A percentile compares a stretch with the other conserved stretches of the same genome.
phyloP scores from a whole-genome alignment of 2,113 vertebrate species.

The Nannobrachium achirus region DNA sequence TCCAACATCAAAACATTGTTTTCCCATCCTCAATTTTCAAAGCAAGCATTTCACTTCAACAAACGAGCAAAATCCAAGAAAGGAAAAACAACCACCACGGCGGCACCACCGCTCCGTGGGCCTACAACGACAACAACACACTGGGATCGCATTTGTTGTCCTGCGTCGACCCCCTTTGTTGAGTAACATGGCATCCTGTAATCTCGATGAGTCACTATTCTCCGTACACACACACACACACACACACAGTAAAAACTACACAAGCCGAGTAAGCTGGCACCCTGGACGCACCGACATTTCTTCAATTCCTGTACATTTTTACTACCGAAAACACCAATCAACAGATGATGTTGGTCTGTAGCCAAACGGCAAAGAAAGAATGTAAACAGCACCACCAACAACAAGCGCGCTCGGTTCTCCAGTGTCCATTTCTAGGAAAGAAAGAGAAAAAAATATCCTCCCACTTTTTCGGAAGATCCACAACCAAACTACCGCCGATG shows the following conservation, averaged over 20 bases:
- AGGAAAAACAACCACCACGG: not conserved
- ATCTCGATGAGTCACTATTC: constrained; percentile 78
- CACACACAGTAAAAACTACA: constrained; percentile 38
- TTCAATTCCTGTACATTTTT: not conserved
- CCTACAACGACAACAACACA: too few species aligned
- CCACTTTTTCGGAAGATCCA: constrained; percentile 59
- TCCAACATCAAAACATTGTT: too few species aligned
- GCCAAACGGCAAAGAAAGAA: constrained; percentile 10
- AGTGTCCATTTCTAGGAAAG: constrained; percentile 59
- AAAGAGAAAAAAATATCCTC: constrained; percentile 49
- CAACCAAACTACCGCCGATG: constrained; percentile 38
- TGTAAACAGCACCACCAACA: constrained; percentile 52
- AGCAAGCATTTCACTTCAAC: not conserved
- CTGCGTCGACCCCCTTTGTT: constrained; percentile 74
- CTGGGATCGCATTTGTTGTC: constrained; percentile 67
- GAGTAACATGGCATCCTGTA: constrained; percentile 75
- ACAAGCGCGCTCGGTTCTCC: constrained; percentile 59
- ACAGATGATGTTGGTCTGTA: too few species aligned
- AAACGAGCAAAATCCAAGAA: too few species aligned
- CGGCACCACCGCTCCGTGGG: constrained; percentile 32
- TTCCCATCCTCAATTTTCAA: too few species aligned
- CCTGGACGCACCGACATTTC: not conserved
- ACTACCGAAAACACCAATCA: not conserved
- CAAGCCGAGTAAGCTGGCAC: constrained; percentile 17
- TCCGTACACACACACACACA: too few species aligned